Evolutionary conservation across 2,113 vertebrate genomes (phyloP), one percentile per base, ranked within the genome.

Genomic region (Pelobates fuscus): DNA sequence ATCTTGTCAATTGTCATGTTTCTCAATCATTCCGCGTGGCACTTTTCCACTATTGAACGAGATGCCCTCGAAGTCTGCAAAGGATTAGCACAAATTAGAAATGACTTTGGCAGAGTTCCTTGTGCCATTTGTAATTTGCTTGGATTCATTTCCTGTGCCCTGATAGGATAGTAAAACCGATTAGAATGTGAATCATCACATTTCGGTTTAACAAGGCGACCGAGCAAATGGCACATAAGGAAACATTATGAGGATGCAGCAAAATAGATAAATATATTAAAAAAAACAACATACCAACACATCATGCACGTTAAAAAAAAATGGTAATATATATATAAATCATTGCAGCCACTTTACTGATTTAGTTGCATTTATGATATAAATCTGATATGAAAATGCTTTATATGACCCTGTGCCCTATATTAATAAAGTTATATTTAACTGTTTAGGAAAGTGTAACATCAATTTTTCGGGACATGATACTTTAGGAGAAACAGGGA

Each of bases 1-100:
- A 77, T 68, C 73, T 77, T 77, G 64, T 77, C 73, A 77, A 77
- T 77, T 67, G 73, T 77, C 73, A 61, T 77, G 73, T 77, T 77
- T 77, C 73, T 77, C 73, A 77, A 77, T 77, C 73, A 77, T 77
- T 67, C 67, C 73, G 58, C 32, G 65, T 77, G 73, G 73, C 73
- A 77, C 68, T 55, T 67, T 68, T 77, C 73, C 73, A 77, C 73
- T 77, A 68, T 61, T 61, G 54, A 77, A 55, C 46, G 65, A 77
- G 73, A 77, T 68, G 54, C 66, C 65, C 73, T 77, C 27, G 68
- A 77, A 77, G 73, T 77, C 64, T 77, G 73, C 73, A 77, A 77
- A 77, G 73, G 73, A 77, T 77, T 77, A 77, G 65, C 73, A 77
- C 73, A 77, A 77, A 77, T 77, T 77, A 77, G 73, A 77, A 77